Percentiles rank a stretch among this genome's conserved stretches.
phyloP scores from a whole-genome alignment of 2,113 vertebrate genomes.

The Antidorcas marsupialis region DNA sequence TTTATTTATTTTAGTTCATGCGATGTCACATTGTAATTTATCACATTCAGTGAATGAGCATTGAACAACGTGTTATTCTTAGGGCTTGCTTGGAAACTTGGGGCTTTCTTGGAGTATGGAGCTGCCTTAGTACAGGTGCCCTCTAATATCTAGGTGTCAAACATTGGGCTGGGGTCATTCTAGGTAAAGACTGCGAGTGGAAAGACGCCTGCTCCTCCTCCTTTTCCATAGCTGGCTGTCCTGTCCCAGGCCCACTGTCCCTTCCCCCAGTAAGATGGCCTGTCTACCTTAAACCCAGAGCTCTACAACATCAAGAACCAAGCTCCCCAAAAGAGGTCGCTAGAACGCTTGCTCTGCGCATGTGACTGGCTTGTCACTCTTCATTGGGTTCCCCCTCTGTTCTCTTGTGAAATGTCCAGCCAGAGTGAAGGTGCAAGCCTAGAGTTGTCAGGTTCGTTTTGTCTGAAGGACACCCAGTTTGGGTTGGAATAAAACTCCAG shows the following conservation, averaged over 20 bases:
- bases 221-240: not conserved
- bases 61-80: not conserved
- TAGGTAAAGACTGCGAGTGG: not conserved
- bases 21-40: not conserved
- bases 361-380: not conserved
- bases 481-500: not conserved
- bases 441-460: not conserved
- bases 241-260: not conserved
- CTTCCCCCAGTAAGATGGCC: not conserved
- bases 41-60: not conserved
- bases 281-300: not conserved
- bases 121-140: not conserved
- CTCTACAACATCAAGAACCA: not conserved
- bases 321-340: slow-evolving; percentile 63
- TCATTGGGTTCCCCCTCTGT: not conserved
- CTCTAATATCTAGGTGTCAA: not conserved
- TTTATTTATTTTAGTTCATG: not conserved
- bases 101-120: not conserved
- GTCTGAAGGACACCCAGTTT: not conserved
- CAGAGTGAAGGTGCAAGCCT: not conserved
- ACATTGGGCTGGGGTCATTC: not conserved
- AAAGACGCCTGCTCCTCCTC: not conserved
- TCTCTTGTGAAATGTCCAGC: not conserved
- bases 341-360: slow-evolving; percentile 34
- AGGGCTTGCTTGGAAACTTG: not conserved